Base-by-base conservation (phyloP, 2,113 vertebrate species). In the Cephalopholis sonnerati region DNA sequence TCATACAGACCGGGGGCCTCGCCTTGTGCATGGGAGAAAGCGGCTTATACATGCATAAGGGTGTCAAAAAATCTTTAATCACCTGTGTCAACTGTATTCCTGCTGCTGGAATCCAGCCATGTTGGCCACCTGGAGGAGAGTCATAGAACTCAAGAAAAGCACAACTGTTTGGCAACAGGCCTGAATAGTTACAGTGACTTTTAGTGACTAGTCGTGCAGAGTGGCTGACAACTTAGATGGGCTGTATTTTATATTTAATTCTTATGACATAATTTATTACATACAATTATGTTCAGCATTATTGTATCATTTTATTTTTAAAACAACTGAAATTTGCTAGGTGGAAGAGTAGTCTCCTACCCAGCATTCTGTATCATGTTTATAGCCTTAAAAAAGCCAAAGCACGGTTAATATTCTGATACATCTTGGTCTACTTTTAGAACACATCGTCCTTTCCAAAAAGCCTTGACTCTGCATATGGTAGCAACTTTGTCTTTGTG, bases 21-120 rank as follows among this genome's bases (percentile, higher is more conserved):
- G 74, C 69, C 75, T 85, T 76, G 78, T 84, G 84, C 79, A 90
- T 73, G 74, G 80, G 88, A 92, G 87, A 91, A 94, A 93, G 88
- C 79, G 22, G 87, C 88, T 94, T 94, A 93, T 71, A 76, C 82
- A 87, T 91, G 65, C 78, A 86, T 68, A 77, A 86, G 85, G 69
- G 64, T 71, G 85, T 91, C 80, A 87, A 92, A 88, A 89, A 82
- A 85, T 85, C 82, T 87, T 44, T 80, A 88, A 88, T 83, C 86
- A 80, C 84, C 83, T 85, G 72, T 86, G 69, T 85, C 65, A 66
- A 77, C 68, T 13, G 76, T 74, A 68, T 74, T 81, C 32, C 48
- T 48, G 69, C 66, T 57, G 61, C 48, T 80, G 68, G 59, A 71
- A 50, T 59, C 20, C 44, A 68, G 57, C 48, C 54, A 58, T 29